Evolutionary conservation across 2,888 invertebrate genomes (phyloP), one percentile per base, ranked within the genome.

Genomic region (Holacanthella duospinosa): DNA sequence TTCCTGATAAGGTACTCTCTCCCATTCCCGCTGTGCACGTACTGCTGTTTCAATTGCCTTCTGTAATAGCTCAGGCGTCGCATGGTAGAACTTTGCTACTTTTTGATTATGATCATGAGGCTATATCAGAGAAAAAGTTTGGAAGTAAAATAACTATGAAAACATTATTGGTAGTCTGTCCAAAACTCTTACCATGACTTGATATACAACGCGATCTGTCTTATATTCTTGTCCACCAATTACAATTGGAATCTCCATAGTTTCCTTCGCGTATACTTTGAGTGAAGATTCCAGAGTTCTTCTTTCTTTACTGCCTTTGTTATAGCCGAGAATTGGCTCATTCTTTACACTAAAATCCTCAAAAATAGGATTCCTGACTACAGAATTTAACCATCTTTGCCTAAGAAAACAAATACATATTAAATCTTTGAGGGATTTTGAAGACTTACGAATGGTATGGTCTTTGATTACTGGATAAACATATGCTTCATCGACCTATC

Each of bases 241-340:
- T n/a, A 96, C 85, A 76, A 99, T 88, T 9, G 99, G 97, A 65
- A 97, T 85, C 71, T 97, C 95, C 75, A 88, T 87, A 64, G 85
- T 84, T 63, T 80, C 80, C 27, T 79, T 77, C 16, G 85, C 80
- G 68, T 85, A 83, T 65, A 84, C 79, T 66, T 84, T 79, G 53
- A 97, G 78, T 55, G 86, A 86, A 59, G 81, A 80, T 70, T 85
- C 82, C 36, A 97, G 79, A 55, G 84, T 85, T 59, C 79, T 77
- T 63, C 93, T 83, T 78, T 99, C 96, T 62, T 82, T 78, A 68
- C 92, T 92, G 57, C 89, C 89, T 67, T 87, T 86, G 67, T 85
- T 81, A 78, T 96, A 99, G n/a, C 79, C 79, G 25, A 88, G 79
- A 53, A 92, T 77, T 1, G 91, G 91, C 77, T 93, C 92, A 79